Evolutionary conservation across 2,113 vertebrate genomes (phyloP).

Genomic region (Maccullochella peelii): DNA sequence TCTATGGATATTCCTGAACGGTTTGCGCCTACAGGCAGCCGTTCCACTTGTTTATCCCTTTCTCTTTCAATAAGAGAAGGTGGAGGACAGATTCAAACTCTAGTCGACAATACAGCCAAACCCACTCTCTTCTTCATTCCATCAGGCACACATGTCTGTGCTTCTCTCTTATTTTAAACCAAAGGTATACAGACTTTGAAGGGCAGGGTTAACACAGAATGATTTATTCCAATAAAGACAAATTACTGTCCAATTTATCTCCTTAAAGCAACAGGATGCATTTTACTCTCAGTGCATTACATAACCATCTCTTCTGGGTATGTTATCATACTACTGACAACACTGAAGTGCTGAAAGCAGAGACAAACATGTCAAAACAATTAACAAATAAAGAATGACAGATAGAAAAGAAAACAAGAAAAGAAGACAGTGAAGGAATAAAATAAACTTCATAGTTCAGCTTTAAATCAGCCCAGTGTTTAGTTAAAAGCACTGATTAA

Average conservation of each 20-base stretch:
- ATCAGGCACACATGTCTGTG: slow-evolving; percentile 30
- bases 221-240: slow-evolving; percentile 45
- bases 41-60: slow-evolving; percentile 71
- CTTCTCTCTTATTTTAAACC: slow-evolving; percentile 44
- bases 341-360: neutral
- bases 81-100: slow-evolving; percentile 61
- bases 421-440: neutral
- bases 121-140: slow-evolving; percentile 47
- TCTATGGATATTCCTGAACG: slow-evolving; percentile 63
- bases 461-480: neutral
- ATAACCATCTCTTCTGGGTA: neutral
- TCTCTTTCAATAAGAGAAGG: slow-evolving; percentile 67
- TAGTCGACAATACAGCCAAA: slow-evolving; percentile 65
- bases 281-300: slow-evolving; percentile 5
- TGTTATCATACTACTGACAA: neutral
- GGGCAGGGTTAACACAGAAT: slow-evolving; percentile 20
- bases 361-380: neutral
- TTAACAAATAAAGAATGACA: neutral
- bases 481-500: neutral
- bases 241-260: slow-evolving; percentile 41
- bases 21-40: slow-evolving; percentile 52
- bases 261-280: slow-evolving; percentile 8
- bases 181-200: slow-evolving; percentile 34
- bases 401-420: neutral
- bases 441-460: neutral